Percentiles rank a stretch among this genome's conserved stretches.
Conservation (phyloP, 2,113 vertebrate species). For the Cranoglanis bouderius region DNA sequence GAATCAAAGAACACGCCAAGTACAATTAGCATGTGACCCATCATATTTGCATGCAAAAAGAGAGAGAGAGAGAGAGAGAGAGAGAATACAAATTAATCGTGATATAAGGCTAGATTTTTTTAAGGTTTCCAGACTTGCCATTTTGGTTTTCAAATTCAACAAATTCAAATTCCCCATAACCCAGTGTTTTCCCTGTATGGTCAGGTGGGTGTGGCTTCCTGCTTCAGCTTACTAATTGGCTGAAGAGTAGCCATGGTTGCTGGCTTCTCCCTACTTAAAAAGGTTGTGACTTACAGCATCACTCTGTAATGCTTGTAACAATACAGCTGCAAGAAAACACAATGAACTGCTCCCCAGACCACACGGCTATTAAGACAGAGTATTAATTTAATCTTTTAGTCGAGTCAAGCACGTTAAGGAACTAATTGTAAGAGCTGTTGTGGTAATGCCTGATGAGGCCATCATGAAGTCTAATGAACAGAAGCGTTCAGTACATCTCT, state of each 20-base stretch:
- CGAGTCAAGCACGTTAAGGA: conserved; percentile 42
- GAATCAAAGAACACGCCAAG: conserved; percentile 4
- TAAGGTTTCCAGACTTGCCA: not conserved
- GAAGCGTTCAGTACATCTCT: not conserved
- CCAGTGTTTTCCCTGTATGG: not conserved
- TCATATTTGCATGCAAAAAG: not conserved
- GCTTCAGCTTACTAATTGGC: not conserved
- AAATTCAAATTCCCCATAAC: not conserved
- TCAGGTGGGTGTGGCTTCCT: not conserved
- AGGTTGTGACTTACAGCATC: not conserved
- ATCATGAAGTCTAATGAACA: conserved; percentile 35
- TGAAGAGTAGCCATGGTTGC: not conserved
- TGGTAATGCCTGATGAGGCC: conserved; percentile 23
- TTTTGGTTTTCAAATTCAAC: not conserved
- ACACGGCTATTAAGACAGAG: conserved; percentile 49
- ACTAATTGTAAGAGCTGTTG: conserved; percentile 35
- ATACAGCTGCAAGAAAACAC: conserved; percentile 52
- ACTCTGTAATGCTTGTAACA: conserved; percentile 50
- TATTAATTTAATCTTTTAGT: conserved; percentile 55
- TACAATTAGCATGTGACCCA: conserved; percentile 9
- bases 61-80: not conserved
- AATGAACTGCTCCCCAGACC: conserved; percentile 49
- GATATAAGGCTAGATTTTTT: not conserved
- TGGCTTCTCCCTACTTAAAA: not conserved
- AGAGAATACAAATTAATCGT: not conserved